phyloP scores from a whole-genome alignment of 1,140 invertebrate species.

The Watersipora subatra region DNA sequence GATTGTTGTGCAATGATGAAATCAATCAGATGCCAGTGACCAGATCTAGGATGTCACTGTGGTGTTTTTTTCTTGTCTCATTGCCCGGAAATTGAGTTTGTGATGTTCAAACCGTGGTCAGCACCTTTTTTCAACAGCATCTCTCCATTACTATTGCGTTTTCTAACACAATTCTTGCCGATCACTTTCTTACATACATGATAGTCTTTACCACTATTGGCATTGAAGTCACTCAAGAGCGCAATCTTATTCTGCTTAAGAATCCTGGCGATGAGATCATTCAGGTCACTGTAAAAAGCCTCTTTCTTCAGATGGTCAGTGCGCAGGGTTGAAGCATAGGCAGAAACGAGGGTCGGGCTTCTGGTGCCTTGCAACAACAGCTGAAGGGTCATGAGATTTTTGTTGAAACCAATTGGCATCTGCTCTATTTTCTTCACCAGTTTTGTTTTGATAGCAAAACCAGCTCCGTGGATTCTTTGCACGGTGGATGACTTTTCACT shows the following conservation, averaged over 20 bases:
- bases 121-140: neutral
- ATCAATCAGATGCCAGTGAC: conserved; percentile 15
- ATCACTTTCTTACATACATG: conserved; percentile 5
- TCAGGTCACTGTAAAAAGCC: conserved; percentile 4
- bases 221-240: neutral
- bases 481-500: conserved; percentile 4
- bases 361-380: neutral
- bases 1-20: conserved; percentile 9
- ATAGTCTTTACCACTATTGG: conserved; percentile 7
- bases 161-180: neutral
- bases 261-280: neutral
- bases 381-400: conserved; percentile 9
- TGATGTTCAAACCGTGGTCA: neutral
- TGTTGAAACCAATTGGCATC: conserved; percentile 2
- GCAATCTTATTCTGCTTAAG: neutral
- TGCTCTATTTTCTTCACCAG: neutral
- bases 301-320: conserved; percentile 5
- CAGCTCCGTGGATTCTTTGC: conserved; percentile 3
- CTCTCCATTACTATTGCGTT: neutral
- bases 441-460: conserved; percentile 7
- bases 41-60: conserved; percentile 13
- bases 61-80: conserved; percentile 10
- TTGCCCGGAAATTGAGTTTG: neutral
- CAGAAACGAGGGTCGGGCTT: conserved; percentile 2
- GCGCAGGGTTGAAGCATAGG: conserved; percentile 4